Conservation (phyloP, 2,888 invertebrate genomes). For the Pristionchus fissidentatus region DNA sequence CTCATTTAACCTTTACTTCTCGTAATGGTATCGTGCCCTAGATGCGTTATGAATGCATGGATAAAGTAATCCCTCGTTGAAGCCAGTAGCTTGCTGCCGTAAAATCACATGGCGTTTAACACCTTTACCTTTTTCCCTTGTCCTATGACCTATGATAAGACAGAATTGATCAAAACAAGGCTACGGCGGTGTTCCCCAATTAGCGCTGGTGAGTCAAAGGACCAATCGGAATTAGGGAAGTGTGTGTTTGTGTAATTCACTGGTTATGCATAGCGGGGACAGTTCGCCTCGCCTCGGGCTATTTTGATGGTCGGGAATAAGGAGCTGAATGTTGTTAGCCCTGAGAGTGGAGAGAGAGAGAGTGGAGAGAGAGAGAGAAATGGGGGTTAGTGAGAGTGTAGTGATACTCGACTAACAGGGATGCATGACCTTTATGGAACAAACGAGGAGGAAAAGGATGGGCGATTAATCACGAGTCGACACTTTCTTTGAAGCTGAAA, state of each 20-base stretch:
- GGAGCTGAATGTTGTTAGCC: too few relatives aligned
- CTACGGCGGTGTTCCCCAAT: neutral
- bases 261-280: conserved; percentile 7
- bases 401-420: neutral
- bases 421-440: neutral
- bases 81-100: too few relatives aligned
- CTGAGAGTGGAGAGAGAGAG: neutral
- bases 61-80: too few relatives aligned
- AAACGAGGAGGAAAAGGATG: neutral
- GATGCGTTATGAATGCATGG: too few relatives aligned
- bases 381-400: neutral
- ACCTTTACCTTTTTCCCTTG: too few relatives aligned
- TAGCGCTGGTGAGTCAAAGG: neutral
- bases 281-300: neutral
- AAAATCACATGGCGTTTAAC: too few relatives aligned
- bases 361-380: neutral
- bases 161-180: too few relatives aligned
- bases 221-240: neutral
- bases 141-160: too few relatives aligned
- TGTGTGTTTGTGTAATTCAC: neutral
- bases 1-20: too few relatives aligned
- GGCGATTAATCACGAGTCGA: too few relatives aligned
- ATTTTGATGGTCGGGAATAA: neutral
- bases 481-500: too few relatives aligned
- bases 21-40: too few relatives aligned